Evolutionary conservation across 2,113 vertebrate species (phyloP), one percentile per base, ranked within the genome.

Genomic region (Rafetus swinhoei): DNA sequence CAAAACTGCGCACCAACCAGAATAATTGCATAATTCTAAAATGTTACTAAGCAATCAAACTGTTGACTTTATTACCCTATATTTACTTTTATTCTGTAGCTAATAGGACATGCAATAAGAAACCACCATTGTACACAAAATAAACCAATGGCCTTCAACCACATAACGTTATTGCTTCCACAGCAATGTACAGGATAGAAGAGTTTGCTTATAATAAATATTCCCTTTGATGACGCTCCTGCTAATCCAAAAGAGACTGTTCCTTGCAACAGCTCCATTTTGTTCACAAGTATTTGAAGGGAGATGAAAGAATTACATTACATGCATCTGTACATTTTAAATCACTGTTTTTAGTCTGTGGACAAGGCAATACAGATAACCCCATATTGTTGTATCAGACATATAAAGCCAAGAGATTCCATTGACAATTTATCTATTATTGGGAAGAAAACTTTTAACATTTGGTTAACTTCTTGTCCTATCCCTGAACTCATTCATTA

Each of bases 151-250:
- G 76, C 0, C 29, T 25, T 39, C 32, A 3, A 13, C 1, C 39
- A 56, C 7, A 57, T 19, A 35, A 3, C 1, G 27, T 65, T 76
- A 10, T 14, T 0, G 3, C 54, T 18, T 21, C 45, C 12, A 21
- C 18, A 35, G 0, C 74, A 1, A n/a, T 0, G 1, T 2, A 6
- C 13, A 25, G 16, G 65, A 0, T 4, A 32, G 39, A 82, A 39
- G 45, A 29, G 10, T 2, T 14, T 80, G 55, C 24, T 11, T 32
- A 1, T 7, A 7, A 1, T 50, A 24, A 52, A 2, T 0, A 32
- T 9, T 4, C 76, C 18, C 25, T 74, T 27, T 5, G 0, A 53
- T 55, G 52, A 90, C 32, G 32, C 25, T 45, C 76, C 39, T 19
- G 15, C 10, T n/a, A 24, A 39, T 11, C 15, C 0, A 4, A 50